Base-by-base conservation (phyloP, 2,113 vertebrate genomes). In the Zootoca vivipara region DNA sequence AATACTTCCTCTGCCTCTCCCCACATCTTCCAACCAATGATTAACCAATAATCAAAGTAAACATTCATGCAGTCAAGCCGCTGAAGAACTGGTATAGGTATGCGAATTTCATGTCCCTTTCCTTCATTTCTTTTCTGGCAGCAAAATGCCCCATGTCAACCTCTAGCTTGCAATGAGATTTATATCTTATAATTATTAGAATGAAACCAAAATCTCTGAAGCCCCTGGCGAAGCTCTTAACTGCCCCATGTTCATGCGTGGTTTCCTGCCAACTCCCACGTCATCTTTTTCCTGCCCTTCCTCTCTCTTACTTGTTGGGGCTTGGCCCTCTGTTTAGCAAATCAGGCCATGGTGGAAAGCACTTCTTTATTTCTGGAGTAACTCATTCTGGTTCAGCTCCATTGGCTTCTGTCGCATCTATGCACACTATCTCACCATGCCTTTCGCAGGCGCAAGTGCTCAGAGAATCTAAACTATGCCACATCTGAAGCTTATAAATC, bases 121-220 rank as follows among this genome's bases (percentile, higher is more conserved):
- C 5, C 73, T 85, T 58, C n/a, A 42, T 40, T 85, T 62, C 22
- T 82, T 15, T 85, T 64, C 62, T 75, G 52, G 70, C 70, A 75
- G n/a, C 33, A 35, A 62, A 83, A 58, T 35, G 69, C 82, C 42
- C 65, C 42, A 35, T 73, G 69, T 72, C 73, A 73, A 74, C 70
- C 83, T 58, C 83, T 69, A 74, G 46, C 33, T 16, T 75, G 72
- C 22, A 24, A 52, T 38, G 40, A 28, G 69, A 84, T 84, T 84
- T 84, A 84, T 84, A 84, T 84, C 82, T 84, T 84, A 56, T 73
- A 84, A 84, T 84, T 72, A 72, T 83, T 84, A 84, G 28, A 84
- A 84, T 73, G 69, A 58, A 84, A 56, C 16, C 72, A n/a, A 69
- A 73, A 84, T 73, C 38, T 46, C 82, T 73, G 42, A 56, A 56